Percentiles rank a stretch among this genome's conserved stretches.
These are phyloP conservation scores for Serinus canaria DNA, from an alignment of 2,113 vertebrate genomes.

Conservation along the genomic window DNA sequence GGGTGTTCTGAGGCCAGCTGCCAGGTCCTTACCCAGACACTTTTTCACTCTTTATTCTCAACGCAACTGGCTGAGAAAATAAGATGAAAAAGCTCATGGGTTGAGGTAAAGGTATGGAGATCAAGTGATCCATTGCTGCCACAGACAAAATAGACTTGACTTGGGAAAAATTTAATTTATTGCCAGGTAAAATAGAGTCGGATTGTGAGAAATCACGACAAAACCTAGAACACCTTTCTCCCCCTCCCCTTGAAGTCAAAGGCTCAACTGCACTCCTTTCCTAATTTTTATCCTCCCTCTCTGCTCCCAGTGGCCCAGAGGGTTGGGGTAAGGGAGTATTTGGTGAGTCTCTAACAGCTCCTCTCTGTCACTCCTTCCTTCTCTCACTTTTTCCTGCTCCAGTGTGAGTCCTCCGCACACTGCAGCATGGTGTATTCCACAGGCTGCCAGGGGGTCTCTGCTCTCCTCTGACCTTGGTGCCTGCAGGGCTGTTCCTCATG, in stretches of 20 bases:
- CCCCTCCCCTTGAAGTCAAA: neutral
- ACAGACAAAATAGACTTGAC: neutral
- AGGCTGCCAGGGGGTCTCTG: neutral
- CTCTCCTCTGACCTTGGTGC: neutral
- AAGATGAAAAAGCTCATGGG: neutral
- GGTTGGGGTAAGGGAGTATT: neutral
- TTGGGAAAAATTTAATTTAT: neutral
- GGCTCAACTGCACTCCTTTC: neutral
- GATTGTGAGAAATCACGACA: neutral
- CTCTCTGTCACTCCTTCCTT: neutral
- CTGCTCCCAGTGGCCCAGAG: neutral
- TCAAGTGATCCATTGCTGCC: neutral
- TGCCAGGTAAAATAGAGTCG: neutral
- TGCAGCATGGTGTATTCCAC: neutral
- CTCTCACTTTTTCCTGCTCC: neutral
- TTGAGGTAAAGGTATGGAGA: neutral
- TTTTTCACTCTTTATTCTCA: neutral
- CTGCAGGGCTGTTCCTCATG: neutral
- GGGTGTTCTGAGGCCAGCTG: neutral
- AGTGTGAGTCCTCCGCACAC: neutral
- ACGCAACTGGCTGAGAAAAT: neutral
- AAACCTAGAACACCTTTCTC: neutral
- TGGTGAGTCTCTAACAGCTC: neutral
- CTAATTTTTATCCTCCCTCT: neutral
- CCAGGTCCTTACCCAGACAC: neutral